These are phyloP conservation scores for Corythaeola cristata DNA, from an alignment of 2,113 vertebrate species.

Conservation along the genomic window DNA sequence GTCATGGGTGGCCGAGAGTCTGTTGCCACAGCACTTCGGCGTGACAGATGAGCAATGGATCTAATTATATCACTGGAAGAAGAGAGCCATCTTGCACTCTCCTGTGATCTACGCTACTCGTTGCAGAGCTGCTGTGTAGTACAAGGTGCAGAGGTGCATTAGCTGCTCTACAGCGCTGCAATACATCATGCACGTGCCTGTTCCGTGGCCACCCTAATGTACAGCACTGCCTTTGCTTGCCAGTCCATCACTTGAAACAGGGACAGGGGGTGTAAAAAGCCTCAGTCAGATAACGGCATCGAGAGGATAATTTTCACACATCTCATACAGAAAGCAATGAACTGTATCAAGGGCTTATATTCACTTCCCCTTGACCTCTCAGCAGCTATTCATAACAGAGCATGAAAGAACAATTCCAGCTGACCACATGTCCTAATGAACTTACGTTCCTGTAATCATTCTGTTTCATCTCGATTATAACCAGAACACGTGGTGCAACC, in stretches of 20 bases:
- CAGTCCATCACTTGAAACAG: conserved; percentile 14
- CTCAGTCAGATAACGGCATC: neutral
- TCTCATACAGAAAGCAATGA: neutral
- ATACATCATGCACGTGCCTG: neutral
- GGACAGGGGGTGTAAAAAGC: conserved; percentile 13
- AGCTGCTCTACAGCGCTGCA: neutral
- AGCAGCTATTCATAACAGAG: conserved; percentile 3
- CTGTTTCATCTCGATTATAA: neutral
- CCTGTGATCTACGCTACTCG: conserved; percentile 11
- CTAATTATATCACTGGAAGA: conserved; percentile 63
- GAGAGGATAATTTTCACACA: neutral
- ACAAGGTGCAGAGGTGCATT: neutral
- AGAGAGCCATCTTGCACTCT: conserved; percentile 41
- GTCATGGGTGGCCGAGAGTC: conserved; percentile 63
- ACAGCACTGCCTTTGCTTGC: neutral
- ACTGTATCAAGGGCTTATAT: neutral
- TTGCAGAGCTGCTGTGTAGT: neutral
- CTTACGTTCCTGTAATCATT: neutral
- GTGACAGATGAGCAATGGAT: conserved; percentile 71
- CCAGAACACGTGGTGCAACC: neutral
- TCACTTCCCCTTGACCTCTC: neutral
- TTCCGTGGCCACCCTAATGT: neutral
- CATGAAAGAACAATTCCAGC: conserved; percentile 23
- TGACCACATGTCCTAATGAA: neutral
- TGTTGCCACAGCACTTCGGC: conserved; percentile 50